A percentile compares a stretch with the other conserved stretches of the same genome.
Evolutionary conservation across 2,113 vertebrate genomes (phyloP).

Genomic region (Procapra przewalskii): DNA sequence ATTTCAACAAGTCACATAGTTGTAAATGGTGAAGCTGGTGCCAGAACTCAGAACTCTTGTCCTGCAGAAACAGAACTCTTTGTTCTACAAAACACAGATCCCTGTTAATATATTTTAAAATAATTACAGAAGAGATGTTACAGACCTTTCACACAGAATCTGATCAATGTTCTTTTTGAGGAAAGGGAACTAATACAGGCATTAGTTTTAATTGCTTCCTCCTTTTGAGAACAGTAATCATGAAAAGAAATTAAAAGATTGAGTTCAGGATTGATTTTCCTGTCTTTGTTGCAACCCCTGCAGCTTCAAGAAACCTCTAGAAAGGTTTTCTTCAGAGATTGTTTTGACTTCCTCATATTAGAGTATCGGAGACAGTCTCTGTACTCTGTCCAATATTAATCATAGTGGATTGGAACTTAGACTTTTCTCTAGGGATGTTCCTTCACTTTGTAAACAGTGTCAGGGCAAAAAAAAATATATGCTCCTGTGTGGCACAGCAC

Average conservation of each 20-base stretch:
- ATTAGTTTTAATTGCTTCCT: conserved; percentile 58
- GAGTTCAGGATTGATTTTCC: conserved; percentile 37
- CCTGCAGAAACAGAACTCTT: background rate
- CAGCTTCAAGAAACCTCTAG: background rate
- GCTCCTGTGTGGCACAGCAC: background rate
- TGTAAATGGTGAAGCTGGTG: background rate
- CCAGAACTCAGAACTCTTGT: background rate
- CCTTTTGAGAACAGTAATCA: conserved; percentile 36
- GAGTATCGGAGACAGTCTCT: background rate
- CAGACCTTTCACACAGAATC: conserved; percentile 55
- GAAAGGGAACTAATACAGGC: conserved; percentile 26
- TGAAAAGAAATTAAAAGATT: conserved; percentile 56
- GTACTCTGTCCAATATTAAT: background rate
- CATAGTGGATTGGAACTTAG: background rate
- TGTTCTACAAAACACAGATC: conserved; percentile 48
- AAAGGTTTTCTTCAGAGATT: background rate
- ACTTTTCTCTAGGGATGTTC: background rate
- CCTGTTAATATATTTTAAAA: conserved; percentile 48
- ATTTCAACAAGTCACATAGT: background rate
- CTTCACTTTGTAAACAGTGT: background rate
- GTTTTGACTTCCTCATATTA: background rate
- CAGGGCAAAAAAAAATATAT: background rate
- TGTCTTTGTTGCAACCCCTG: background rate
- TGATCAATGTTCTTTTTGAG: conserved; percentile 62
- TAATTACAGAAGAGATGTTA: conserved; percentile 60